These are phyloP conservation scores for Anagyrus pseudococci DNA, from an alignment of 2,888 invertebrate species.

Conservation along the genomic window DNA sequence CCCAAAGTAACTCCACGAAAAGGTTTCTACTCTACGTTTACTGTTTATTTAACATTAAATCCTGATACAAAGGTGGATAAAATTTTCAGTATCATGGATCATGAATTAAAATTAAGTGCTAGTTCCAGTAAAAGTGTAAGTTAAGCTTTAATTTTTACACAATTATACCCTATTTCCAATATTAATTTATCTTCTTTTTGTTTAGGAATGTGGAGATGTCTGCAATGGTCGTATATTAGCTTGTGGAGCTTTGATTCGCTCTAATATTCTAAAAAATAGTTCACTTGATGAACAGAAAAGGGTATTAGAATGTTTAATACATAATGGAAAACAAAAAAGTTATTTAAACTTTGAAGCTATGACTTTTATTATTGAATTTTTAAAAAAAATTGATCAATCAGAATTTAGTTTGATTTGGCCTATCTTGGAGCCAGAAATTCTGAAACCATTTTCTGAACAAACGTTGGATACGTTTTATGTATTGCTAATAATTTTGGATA, in stretches of 20 bases:
- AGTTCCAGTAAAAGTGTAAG: slow-evolving; percentile 74
- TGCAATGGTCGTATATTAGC: slow-evolving; percentile 74
- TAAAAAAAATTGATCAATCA: slow-evolving; percentile 67
- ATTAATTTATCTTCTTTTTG: slow-evolving; percentile 11
- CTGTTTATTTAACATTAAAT: slow-evolving; percentile 67
- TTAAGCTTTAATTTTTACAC: slow-evolving; percentile 36
- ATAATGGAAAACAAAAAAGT: slow-evolving; percentile 68
- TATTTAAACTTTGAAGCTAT: slow-evolving; percentile 70
- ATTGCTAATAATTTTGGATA: slow-evolving; percentile 63
- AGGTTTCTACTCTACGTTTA: slow-evolving; percentile 75
- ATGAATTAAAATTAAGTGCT: slow-evolving; percentile 70
- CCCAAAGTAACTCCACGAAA: slow-evolving; percentile 69
- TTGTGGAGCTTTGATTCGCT: slow-evolving; percentile 74
- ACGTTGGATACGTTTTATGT: slow-evolving; percentile 72
- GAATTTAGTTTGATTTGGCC: no score
- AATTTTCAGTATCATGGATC: slow-evolving; percentile 68
- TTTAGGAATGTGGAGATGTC: slow-evolving; percentile 77
- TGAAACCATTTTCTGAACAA: slow-evolving; percentile 71
- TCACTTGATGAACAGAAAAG: slow-evolving; percentile 64
- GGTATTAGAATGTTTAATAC: slow-evolving; percentile 62
- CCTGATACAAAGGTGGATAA: slow-evolving; percentile 64
- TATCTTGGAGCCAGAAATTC: slow-evolving; percentile 67
- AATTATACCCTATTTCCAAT: slow-evolving; percentile 2
- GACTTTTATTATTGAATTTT: slow-evolving; percentile 69
- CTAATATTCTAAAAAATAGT: slow-evolving; percentile 66